These are phyloP conservation scores for Neosilurus mollespiculum DNA, from an alignment of 2,797 vertebrate genomes.

Conservation along the genomic window DNA sequence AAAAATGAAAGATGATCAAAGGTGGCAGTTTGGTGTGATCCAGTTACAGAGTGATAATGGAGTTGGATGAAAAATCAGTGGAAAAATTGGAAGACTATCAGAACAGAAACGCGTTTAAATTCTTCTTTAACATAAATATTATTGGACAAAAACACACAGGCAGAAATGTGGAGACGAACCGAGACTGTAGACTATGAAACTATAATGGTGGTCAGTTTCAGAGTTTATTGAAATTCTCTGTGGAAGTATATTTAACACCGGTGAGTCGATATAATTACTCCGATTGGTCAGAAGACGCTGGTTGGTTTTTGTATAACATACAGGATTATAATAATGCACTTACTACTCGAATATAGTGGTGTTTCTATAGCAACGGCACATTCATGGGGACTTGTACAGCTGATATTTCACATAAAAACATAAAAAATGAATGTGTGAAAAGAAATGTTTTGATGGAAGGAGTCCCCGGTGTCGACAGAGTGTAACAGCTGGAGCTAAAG, in stretches of 20 bases:
- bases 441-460: background rate
- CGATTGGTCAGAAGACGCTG: background rate
- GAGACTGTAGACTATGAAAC: background rate
- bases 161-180: background rate
- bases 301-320: background rate
- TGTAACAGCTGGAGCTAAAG: background rate
- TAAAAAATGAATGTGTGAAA: background rate
- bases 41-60: background rate
- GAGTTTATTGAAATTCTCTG: constrained; percentile 11
- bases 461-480: background rate
- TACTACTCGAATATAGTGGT: background rate
- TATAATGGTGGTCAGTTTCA: background rate
- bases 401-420: background rate
- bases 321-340: background rate
- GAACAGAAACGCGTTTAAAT: background rate
- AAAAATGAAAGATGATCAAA: constrained; percentile 30
- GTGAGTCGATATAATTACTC: background rate
- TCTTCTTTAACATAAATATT: background rate
- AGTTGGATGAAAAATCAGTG: background rate
- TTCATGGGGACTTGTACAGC: background rate
- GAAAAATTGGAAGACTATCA: background rate
- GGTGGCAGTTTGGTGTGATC: constrained; percentile 14
- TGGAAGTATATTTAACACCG: background rate
- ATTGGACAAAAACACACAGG: background rate
- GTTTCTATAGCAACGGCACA: background rate